Conservation (phyloP, 2,113 vertebrate genomes). For the Urocolius indicus region DNA sequence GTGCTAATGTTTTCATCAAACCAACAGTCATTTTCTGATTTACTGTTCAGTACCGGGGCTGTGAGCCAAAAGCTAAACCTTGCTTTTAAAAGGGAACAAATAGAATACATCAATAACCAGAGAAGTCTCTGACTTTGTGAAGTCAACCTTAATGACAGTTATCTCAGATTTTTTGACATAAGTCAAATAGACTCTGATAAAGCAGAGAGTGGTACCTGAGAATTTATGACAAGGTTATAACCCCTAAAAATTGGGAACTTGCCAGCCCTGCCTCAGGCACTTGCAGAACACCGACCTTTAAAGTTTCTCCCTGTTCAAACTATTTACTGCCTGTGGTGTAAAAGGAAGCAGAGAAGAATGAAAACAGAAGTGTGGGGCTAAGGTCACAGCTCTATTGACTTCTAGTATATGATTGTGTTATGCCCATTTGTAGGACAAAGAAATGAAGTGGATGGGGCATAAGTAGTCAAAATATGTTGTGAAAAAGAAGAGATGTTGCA, state of each 20-base stretch:
- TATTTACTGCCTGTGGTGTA: slow-evolving; percentile 36
- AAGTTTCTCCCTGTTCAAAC: slow-evolving; percentile 52
- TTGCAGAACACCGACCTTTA: slow-evolving; percentile 45
- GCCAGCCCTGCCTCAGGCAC: neutral
- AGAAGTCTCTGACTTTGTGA: neutral
- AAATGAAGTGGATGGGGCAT: neutral
- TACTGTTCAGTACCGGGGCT: neutral
- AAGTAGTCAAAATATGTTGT: neutral
- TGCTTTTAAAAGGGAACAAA: neutral
- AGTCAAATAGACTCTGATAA: slow-evolving; percentile 20
- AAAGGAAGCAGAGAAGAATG: slow-evolving; percentile 3
- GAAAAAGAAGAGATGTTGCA: neutral
- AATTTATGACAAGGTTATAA: slow-evolving; percentile 57
- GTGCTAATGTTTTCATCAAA: neutral
- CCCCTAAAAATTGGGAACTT: neutral
- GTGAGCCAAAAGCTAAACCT: neutral
- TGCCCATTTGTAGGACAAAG: neutral
- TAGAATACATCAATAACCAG: neutral
- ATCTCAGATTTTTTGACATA: slow-evolving; percentile 11
- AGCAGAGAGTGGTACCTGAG: slow-evolving; percentile 1
- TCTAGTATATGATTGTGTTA: neutral
- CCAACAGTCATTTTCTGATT: neutral
- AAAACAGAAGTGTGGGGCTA: slow-evolving; percentile 17
- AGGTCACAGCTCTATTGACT: slow-evolving; percentile 4
- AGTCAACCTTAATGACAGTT: slow-evolving; percentile 30